Evolutionary conservation across 2,797 vertebrate genomes (phyloP), one percentile per base, ranked within the genome.

Genomic region (Forpus xanthops): DNA sequence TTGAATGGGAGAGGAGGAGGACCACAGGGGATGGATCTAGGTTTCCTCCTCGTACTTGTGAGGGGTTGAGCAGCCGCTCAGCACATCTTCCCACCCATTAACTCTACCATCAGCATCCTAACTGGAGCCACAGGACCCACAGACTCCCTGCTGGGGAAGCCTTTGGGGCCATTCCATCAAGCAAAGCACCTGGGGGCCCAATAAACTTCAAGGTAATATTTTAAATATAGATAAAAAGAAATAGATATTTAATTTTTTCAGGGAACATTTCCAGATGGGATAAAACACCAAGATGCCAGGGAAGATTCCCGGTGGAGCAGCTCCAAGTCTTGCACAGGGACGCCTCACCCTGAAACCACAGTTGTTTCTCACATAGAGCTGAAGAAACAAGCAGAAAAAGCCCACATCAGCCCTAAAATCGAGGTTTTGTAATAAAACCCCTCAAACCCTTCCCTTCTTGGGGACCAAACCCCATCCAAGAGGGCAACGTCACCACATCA

Each of bases 271-370:
- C 76, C 0, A 5, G 83, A 68, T 30, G 37, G 66, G 87, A 93
- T 55, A n/a, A 94, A 90, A 81, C 86, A 81, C 92, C 74, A 64
- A 96, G 96, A 97, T 80, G 94, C 52, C 96, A 93, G 20, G 11
- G 44, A 28, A 35, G 39, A 50, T 52, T 87, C n/a, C 64, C 30
- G 30, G 55, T 0, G 1, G 85, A 73, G 79, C n/a, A 58, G 42
- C 60, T 64, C 61, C 2, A 18, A 83, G 72, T n/a, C 27, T 56
- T 0, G 0, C 35, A 37, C 2, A 4, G 30, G 68, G 9, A 33
- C 30, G 65, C 55, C 24, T 74, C 77, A 70, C 9, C 24, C 47
- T 17, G 33, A 66, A 80, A 66, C 33, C 4, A 2, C 52, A 13
- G 18, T 0, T 50, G 27, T 7, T 62, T 39, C 21, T 58, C 68